These are phyloP conservation scores for Agrenia bidenticulata DNA, from an alignment of 2,888 invertebrate species.

Conservation along the genomic window DNA sequence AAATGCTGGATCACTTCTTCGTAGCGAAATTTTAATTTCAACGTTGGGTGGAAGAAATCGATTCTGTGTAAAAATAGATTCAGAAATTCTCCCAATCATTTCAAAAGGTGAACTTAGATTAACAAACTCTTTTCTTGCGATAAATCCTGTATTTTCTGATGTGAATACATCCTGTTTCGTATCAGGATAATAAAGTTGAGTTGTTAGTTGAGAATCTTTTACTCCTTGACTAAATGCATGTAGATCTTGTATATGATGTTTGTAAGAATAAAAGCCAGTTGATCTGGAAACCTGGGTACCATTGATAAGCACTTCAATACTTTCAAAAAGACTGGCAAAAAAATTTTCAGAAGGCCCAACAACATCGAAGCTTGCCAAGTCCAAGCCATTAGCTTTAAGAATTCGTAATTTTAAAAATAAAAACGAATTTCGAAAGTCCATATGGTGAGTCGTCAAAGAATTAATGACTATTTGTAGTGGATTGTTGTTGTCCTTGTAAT, in stretches of 20 bases:
- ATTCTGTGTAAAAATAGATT: neutral
- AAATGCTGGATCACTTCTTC: neutral
- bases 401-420: neutral
- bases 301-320: neutral
- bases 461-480: neutral
- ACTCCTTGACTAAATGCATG: too few relatives aligned
- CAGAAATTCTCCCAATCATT: neutral
- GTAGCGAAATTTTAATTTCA: slow-evolving; percentile 1
- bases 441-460: neutral
- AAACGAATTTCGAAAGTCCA: neutral
- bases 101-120: neutral
- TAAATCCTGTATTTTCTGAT: neutral
- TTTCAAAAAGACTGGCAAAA: neutral
- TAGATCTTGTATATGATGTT: neutral
- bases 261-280: neutral
- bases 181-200: slow-evolving; percentile 3
- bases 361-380: neutral
- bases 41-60: neutral
- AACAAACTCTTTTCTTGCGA: neutral
- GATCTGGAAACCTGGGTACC: neutral
- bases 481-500: neutral
- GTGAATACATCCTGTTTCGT: neutral
- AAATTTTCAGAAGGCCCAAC: neutral
- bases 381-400: neutral
- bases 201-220: too few relatives aligned